Evolutionary conservation across 2,113 vertebrate genomes (phyloP), one percentile per base, ranked within the genome.

Genomic region (Tetraodon nigroviridis): DNA sequence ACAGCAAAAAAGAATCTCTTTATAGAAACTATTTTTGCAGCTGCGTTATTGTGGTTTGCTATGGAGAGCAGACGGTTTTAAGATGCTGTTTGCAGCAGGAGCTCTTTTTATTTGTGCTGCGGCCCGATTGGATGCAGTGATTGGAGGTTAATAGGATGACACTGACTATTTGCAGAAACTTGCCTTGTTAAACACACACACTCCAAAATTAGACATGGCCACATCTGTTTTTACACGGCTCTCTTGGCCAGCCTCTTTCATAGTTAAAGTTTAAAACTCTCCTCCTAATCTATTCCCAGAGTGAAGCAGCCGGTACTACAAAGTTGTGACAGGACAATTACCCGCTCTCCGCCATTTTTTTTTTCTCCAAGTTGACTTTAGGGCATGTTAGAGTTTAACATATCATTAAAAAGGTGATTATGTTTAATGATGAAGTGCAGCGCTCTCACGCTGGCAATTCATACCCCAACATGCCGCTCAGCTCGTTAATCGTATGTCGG

Each of bases 61-160:
- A 5, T 46, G 17, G 15, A 11, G 32, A 37, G 2, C 44, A 13
- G 44, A 7, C 16, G 44, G 2, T 37, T 7, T 37, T 37, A 58
- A 59, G 21, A n/a, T 20, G 54, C 52, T 51, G 29, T 63, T 53
- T 45, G 65, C 63, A 58, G 59, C 51, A 51, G 27, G 18, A 20
- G 2, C 65, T 21, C 56, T 8, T 55, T 50, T 67, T 51, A 47
- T 24, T 37, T 66, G 42, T 51, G 51, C 55, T 44, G 45, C 46
- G 45, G 7, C 22, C 8, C 20, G 11, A 51, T 27, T 65, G 51
- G 46, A 51, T 13, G 18, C 55, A 27, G 7, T 58, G 53, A 61
- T 66, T 61, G 48, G 49, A 51, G 20, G 44, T 15, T 60, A 66
- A 72, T 72, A 50, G 42, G 52, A 48, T 54, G 54, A 71, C 32